phyloP scores from a whole-genome alignment of 2,797 vertebrate species.

The Mastacembelus armatus region DNA sequence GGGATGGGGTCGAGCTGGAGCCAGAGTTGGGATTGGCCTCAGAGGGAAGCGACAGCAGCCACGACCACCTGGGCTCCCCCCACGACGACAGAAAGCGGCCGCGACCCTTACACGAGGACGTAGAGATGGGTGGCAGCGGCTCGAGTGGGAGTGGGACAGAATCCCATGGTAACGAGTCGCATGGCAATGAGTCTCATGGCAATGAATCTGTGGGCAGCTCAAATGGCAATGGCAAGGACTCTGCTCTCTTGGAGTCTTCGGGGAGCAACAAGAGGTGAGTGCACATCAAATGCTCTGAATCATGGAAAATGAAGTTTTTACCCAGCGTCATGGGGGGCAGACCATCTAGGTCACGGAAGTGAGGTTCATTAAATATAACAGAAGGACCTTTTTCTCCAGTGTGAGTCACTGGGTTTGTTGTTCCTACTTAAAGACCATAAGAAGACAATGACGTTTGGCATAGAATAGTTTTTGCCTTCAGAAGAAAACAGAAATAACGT shows the following conservation, averaged over 20 bases:
- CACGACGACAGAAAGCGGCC: slow-evolving; percentile 69
- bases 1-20: slow-evolving; percentile 64
- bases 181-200: slow-evolving; percentile 85
- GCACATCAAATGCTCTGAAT: slow-evolving; percentile 15
- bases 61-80: slow-evolving; percentile 62
- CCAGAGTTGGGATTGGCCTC: slow-evolving; percentile 77
- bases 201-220: slow-evolving; percentile 87
- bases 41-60: slow-evolving; percentile 82
- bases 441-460: background rate
- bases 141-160: slow-evolving; percentile 89
- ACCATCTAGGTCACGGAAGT: slow-evolving; percentile 66
- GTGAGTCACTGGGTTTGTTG: slow-evolving; percentile 40
- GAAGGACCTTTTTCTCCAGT: slow-evolving; percentile 31
- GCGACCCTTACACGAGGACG: slow-evolving; percentile 85
- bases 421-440: background rate
- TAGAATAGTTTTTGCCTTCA: too few relatives aligned
- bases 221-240: slow-evolving; percentile 86
- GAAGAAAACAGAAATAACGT: too few relatives aligned
- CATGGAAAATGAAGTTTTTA: background rate
- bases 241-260: slow-evolving; percentile 84
- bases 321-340: background rate
- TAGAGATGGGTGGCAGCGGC: slow-evolving; percentile 89
- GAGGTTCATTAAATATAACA: slow-evolving; percentile 48
- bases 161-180: slow-evolving; percentile 86
- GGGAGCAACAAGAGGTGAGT: slow-evolving; percentile 88